Evolutionary conservation across 2,113 vertebrate genomes (phyloP).

Genomic region (Coreoperca whiteheadi): DNA sequence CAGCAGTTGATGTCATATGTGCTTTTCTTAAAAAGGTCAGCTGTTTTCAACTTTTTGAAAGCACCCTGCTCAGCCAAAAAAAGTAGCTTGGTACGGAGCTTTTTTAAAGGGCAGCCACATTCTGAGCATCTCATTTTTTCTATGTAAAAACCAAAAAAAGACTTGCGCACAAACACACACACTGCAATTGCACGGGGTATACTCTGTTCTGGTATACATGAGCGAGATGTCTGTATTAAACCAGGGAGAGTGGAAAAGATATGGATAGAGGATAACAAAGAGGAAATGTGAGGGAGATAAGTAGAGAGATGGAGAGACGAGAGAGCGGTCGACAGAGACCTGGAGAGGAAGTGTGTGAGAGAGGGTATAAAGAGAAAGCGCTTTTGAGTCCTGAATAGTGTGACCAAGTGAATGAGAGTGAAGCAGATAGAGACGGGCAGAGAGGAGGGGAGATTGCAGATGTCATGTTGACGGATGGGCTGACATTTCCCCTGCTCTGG

Average conservation of each 20-base stretch:
- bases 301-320: constrained; percentile 2
- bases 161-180: neutral
- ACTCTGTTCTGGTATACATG: neutral
- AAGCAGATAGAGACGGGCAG: constrained; percentile 34
- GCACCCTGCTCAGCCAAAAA: constrained; percentile 54
- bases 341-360: neutral
- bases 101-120: constrained; percentile 63
- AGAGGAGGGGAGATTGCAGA: constrained; percentile 54
- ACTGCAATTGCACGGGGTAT: neutral
- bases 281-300: constrained; percentile 28
- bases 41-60: constrained; percentile 43
- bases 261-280: constrained; percentile 5
- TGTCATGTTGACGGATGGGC: constrained; percentile 72
- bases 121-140: constrained; percentile 48
- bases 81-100: constrained; percentile 32
- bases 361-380: neutral
- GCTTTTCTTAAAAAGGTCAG: constrained; percentile 61
- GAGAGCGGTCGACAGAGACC: constrained; percentile 19
- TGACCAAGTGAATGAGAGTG: constrained; percentile 34
- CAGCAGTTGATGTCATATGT: constrained; percentile 38
- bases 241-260: neutral
- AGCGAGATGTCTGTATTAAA: constrained; percentile 40
- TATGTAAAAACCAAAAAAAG: constrained; percentile 11
- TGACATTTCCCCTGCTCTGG: constrained; percentile 47
- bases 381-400: constrained; percentile 35